These are phyloP conservation scores for Campylomormyrus tamandua DNA, from an alignment of 2,113 vertebrate genomes.

Conservation along the genomic window DNA sequence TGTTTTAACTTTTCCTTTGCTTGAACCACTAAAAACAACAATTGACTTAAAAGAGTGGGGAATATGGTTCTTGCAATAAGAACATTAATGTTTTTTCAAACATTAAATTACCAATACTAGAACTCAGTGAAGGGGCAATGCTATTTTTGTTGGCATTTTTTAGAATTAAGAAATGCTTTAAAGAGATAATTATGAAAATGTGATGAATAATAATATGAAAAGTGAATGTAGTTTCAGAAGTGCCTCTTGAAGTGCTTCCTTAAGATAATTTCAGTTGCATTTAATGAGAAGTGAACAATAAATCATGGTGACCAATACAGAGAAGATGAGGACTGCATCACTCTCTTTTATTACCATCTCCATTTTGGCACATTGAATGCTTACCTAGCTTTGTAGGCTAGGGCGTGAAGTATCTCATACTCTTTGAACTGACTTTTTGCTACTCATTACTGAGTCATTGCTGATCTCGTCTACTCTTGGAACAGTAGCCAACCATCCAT, in stretches of 20 bases:
- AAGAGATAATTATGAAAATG: neutral
- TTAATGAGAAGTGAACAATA: neutral
- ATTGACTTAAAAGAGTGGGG: neutral
- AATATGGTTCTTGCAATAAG: neutral
- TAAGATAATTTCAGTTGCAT: neutral
- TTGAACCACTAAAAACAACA: neutral
- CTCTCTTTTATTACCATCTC: neutral
- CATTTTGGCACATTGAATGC: neutral
- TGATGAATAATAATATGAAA: neutral
- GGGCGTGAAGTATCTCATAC: neutral
- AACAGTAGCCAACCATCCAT: neutral
- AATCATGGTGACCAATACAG: neutral
- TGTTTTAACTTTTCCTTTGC: neutral
- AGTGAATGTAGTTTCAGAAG: neutral
- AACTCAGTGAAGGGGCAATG: neutral
- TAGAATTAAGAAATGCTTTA: neutral
- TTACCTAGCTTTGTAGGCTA: neutral
- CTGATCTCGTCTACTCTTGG: neutral
- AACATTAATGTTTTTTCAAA: neutral
- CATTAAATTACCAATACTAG: neutral
- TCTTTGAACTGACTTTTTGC: neutral
- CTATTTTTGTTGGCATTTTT: neutral
- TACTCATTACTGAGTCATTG: neutral
- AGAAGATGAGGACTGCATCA: neutral
- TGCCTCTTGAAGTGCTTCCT: neutral